Conservation (phyloP, 2,113 vertebrate species). For the Clinocottus analis region DNA sequence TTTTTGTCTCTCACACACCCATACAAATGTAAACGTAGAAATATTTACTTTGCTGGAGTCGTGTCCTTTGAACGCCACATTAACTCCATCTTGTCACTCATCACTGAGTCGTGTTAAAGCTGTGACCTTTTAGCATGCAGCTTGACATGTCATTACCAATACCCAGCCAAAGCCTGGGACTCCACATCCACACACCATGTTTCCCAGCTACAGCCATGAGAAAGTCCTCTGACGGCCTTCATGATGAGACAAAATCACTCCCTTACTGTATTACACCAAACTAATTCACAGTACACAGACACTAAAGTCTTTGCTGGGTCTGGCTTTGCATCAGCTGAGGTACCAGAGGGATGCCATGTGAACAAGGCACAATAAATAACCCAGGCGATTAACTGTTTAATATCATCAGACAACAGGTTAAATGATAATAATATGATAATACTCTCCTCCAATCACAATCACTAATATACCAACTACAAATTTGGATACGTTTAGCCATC, state of each 20-base stretch:
- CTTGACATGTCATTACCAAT: conserved; percentile 48
- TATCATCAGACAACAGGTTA: too few species aligned
- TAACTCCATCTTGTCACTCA: conserved; percentile 67
- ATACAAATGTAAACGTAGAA: neutral
- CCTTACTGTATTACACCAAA: neutral
- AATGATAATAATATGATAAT: too few species aligned
- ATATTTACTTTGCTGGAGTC: conserved; percentile 61
- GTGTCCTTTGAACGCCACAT: conserved; percentile 59
- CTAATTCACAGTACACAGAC: conserved; percentile 8
- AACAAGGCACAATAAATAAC: conserved; percentile 6
- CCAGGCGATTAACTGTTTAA: neutral
- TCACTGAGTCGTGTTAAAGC: conserved; percentile 42
- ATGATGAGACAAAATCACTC: conserved; percentile 45
- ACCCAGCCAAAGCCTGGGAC: conserved; percentile 10
- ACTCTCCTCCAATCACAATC: too few species aligned
- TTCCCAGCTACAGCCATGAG: conserved; percentile 39
- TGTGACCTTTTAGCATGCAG: conserved; percentile 58
- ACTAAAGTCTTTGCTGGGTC: conserved; percentile 10
- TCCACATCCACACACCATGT: conserved; percentile 9
- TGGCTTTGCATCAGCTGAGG: conserved; percentile 22
- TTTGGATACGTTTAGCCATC: too few species aligned
- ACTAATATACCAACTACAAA: too few species aligned
- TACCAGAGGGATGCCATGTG: conserved; percentile 17
- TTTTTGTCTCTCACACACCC: neutral
- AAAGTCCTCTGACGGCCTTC: conserved; percentile 15